Percentiles rank a stretch among this genome's conserved stretches.
Conservation (phyloP, 2,797 vertebrate species). For the Columba guinea region DNA sequence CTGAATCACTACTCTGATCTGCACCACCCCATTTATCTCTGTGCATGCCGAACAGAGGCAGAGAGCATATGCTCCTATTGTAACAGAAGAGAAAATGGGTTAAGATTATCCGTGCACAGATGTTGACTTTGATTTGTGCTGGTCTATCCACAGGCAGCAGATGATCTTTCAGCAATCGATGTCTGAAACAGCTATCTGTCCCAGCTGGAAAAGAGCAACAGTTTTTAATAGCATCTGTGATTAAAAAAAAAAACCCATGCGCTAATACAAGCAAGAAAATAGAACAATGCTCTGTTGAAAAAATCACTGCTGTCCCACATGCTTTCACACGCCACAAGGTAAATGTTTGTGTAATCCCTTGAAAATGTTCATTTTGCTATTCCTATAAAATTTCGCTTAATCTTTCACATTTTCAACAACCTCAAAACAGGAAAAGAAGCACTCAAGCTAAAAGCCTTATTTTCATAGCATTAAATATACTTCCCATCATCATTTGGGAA, state of each 20-base stretch:
- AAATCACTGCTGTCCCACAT: neutral
- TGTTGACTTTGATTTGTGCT: conserved; percentile 59
- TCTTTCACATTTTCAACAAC: neutral
- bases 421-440: neutral
- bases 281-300: neutral
- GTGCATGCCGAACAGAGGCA: neutral
- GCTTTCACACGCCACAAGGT: neutral
- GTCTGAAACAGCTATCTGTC: neutral
- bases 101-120: conserved; percentile 25
- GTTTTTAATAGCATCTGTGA: neutral
- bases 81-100: conserved; percentile 22
- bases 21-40: neutral
- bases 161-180: conserved; percentile 24
- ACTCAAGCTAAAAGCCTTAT: neutral
- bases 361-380: neutral
- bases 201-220: conserved; percentile 19
- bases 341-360: neutral
- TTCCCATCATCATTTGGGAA: neutral
- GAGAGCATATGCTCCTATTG: neutral
- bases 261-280: neutral
- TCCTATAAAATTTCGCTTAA: neutral
- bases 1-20: neutral
- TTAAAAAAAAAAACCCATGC: neutral
- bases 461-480: conserved; percentile 5
- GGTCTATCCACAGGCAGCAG: conserved; percentile 32